Conservation (phyloP, 1,140 invertebrate genomes). For the Wasmannia auropunctata region DNA sequence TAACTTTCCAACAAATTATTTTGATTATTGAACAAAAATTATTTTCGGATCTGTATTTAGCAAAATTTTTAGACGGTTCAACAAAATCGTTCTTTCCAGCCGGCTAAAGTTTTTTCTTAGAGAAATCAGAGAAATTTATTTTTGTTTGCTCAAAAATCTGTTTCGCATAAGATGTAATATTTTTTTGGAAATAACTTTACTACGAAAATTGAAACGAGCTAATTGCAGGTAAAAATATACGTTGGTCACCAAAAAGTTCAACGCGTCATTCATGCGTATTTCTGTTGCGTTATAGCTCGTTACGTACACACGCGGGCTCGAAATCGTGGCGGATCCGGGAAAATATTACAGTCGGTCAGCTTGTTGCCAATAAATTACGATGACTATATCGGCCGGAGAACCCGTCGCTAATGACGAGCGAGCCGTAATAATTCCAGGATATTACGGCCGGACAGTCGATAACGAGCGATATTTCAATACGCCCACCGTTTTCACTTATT, state of each 20-base stretch:
- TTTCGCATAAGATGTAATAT: not conserved
- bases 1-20: too few species aligned
- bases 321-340: not conserved
- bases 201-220: not conserved
- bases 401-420: slow-evolving; percentile 64
- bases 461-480: slow-evolving; percentile 69
- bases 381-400: slow-evolving; percentile 37
- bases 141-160: not conserved
- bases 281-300: not conserved
- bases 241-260: not conserved
- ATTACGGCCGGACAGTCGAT: slow-evolving; percentile 66
- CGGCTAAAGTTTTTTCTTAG: too few species aligned
- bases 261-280: not conserved
- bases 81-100: too few species aligned
- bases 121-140: slow-evolving; percentile 2
- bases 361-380: slow-evolving; percentile 58
- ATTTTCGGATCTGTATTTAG: not conserved
- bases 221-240: not conserved
- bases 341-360: slow-evolving; percentile 61
- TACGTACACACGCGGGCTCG: not conserved
- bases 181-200: not conserved
- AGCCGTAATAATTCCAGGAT: slow-evolving; percentile 64
- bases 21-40: too few species aligned
- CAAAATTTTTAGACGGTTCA: too few species aligned
- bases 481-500: slow-evolving; percentile 54